Base-by-base conservation (phyloP, 2,888 invertebrate species). In the Pristionchus mayeri region DNA sequence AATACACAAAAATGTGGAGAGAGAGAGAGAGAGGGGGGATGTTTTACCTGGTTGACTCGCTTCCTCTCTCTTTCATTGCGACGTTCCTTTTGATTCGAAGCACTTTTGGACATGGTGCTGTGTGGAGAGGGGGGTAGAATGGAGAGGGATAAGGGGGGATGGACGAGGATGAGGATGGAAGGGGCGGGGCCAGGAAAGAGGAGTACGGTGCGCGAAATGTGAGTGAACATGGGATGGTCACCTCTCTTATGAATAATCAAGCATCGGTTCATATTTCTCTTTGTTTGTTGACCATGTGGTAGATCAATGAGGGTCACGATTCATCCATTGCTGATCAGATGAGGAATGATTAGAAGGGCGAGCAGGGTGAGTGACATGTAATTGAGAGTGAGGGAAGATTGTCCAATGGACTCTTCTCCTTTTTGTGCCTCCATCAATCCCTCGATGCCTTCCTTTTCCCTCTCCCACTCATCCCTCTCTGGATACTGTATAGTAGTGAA, bases 41-140 rank as follows among this genome's bases (percentile, higher is more conserved):
- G 7, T 11, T 21, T 40, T 44, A 88, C 88, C 86, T 87, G 88
- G 85, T 89, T 86, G 37, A 89, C 89, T 37, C 89, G 81, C 13
- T 87, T 88, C 30, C 89, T 52, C 71, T 89, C 89, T 40, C 89
- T 79, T 54, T 87, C 88, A 44, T 89, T 89, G 82, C 89, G 78
- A 27, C 86, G 84, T 57, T 84, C 84, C 84, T 84, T 84, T 18
- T 52, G 75, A 60, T 21, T 54, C 11, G 37, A n/a, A 18, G 54
- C 37, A 16, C 21, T 48, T 27, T 50, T 40, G 11, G 81, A 13
- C 60, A 82, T 82, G 44, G 44, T 57, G 40, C 2, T n/a, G 75
- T n/a, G 6, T 2, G 34, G 0, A 48, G 75, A 75, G 37, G 52
- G 57, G 24, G 40, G 60, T 30, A 54, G 37, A 24, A 57, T 37